Base-by-base conservation (phyloP, 2,888 invertebrate species). In the Ametastegia equiseti region DNA sequence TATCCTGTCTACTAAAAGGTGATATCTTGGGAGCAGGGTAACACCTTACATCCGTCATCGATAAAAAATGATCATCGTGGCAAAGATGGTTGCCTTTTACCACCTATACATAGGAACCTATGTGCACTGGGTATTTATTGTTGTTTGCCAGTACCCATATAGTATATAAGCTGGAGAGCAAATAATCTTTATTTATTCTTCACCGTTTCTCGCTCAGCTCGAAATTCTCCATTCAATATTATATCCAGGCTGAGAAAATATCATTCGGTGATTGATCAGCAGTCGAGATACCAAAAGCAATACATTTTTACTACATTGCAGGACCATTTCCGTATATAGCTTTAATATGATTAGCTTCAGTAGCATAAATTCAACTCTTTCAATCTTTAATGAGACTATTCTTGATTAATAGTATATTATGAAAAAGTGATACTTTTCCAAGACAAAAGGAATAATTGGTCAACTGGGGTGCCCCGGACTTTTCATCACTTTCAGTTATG, bases 11-110 rank as follows among this genome's bases (percentile, higher is more conserved):
- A n/a, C n/a, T 27, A 27, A 45, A 71, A 47, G n/a, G 30, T 71
- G 71, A 47, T 71, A 45, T 71, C 45, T n/a, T n/a, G n/a, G 15
- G 30, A 71, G 30, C n/a, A 9, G 39, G 67, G 19, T 75, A 75
- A 75, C 75, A 75, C 75, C 75, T 75, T 54, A 54, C 75, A 75
- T 75, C 75, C 75, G 75, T 36, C 54, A 54, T 54, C 57, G 75
- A 75, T 75, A 75, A 71, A 71, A 71, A 71, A 71, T 30, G 45
- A 71, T 45, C 42, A 47, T 39, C 65, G 27, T 11, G 67, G 39
- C 71, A 27, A 71, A 71, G 71, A 71, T 71, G 71, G 47, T 47
- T 15, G 71, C 65, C 39, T 1, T 63, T 9, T 63, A 27, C 5
- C n/a, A 13, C 5, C 0, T 30, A 60, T 33, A 63, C 13, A 60